Base-by-base conservation (phyloP, 2,113 vertebrate genomes). In the Chiloscyllium plagiosum region DNA sequence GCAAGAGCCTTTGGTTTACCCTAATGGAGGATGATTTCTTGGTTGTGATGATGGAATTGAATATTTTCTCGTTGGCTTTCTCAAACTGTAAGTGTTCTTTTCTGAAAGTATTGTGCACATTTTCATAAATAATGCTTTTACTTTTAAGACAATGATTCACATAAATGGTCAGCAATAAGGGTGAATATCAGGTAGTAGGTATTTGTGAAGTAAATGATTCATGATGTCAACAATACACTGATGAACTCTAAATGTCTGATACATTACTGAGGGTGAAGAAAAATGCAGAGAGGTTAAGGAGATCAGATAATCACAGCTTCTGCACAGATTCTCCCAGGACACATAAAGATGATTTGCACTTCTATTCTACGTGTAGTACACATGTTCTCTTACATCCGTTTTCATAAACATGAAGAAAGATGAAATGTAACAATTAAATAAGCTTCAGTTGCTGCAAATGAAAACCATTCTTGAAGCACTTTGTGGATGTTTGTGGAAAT, bases 401-500 rank as follows among this genome's bases (percentile, higher is more conserved):
- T 70, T 42, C 66, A 70, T 94, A 72, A 94, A 26, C 22, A 70
- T 15, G 93, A 70, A 68, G n/a, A 68, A 68, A 94, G n/a, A n/a
- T 94, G 90, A 68, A 94, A 94, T 50, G 8, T 26, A 70, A 47
- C 66, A 94, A 94, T 70, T 42, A 94, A 47, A 94, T 68, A 94
- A 66, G 92, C 65, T 94, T n/a, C 93, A 95, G 42, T 76, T 52
- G 69, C 42, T 95, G 94, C 12, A 95, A 24, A 47, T 19, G 42
- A 47, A 94, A 94, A 94, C 66, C 22, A 94, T 94, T 70, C 37
- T 50, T 10, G 8, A 47, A 94, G 10, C 22, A 50, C 24, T 95
- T 70, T 15, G 29, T 95, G 13, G 37, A 50, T 70, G 29, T 42
- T 72, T 22, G 12, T 29, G 42, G 26, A 50, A 94, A 72, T 72